phyloP scores from a whole-genome alignment of 2,113 vertebrate species.

The Cinclus cinclus region DNA sequence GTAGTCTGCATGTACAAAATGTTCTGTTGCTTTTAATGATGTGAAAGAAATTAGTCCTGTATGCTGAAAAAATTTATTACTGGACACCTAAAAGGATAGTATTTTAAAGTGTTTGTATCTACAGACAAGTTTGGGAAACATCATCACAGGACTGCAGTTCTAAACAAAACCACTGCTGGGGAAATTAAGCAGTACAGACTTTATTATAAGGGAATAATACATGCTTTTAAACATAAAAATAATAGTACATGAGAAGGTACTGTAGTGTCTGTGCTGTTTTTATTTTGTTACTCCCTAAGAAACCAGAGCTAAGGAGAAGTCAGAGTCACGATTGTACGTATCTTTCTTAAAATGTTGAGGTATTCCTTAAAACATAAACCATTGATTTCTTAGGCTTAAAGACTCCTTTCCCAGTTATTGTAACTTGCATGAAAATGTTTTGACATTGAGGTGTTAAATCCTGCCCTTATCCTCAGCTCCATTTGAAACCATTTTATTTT shows the following conservation, averaged over 20 bases:
- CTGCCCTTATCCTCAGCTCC: neutral
- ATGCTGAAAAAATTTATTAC: neutral
- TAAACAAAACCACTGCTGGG: neutral
- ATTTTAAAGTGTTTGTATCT: neutral
- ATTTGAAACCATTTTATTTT: neutral
- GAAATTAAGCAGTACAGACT: neutral
- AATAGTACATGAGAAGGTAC: neutral
- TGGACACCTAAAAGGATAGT: neutral
- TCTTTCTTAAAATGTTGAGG: neutral
- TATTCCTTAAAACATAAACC: neutral
- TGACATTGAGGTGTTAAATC: neutral
- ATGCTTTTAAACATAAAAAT: neutral
- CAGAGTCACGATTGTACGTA: accelerated
- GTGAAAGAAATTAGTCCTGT: neutral
- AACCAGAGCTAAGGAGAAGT: neutral
- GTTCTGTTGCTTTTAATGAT: neutral
- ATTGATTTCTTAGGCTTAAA: neutral
- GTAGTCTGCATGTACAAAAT: neutral
- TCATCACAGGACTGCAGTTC: neutral
- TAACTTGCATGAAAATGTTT: neutral
- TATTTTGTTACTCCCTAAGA: neutral
- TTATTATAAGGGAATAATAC: neutral
- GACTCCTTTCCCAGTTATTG: neutral
- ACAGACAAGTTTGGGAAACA: neutral
- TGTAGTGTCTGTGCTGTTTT: neutral